Evolutionary conservation across 2,113 vertebrate genomes (phyloP), one percentile per base, ranked within the genome.

Genomic region (Gymnarchus niloticus): DNA sequence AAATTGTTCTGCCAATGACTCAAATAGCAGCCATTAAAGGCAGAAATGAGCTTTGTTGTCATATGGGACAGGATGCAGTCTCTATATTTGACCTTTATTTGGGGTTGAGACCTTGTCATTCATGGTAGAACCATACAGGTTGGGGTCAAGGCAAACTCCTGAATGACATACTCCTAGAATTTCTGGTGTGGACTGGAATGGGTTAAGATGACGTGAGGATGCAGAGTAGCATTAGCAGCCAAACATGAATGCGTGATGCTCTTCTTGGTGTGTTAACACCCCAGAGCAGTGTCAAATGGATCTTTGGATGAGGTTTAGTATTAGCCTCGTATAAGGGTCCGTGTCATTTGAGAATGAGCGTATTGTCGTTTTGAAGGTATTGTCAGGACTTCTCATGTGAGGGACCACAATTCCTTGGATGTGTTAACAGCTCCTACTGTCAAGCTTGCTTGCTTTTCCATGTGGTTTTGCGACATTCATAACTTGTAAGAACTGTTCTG

Each of bases 1-100:
- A 86, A 54, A 88, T 90, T 90, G 89, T 91, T 90, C 28, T 84
- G 21, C 83, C 9, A 41, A 9, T 19, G 12, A 41, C 81, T 78
- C 81, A 90, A 90, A 89, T 88, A 90, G 86, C 85, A 89, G n/a
- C 84, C 81, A 88, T 89, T 87, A 84, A 61, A 87, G 65, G 2
- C 61, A 82, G 86, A 87, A 85, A 61, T 10, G 44, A 44, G 59
- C 49, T 28, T 48, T 73, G 25, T 48, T 17, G 78, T 37, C 23
- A n/a, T 80, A 41, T 56, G 57, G 46, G 57, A 44, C 17, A 48
- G 37, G n/a, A 10, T 23, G 56, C 52, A 46, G 25, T 7, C 78
- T n/a, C 21, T n/a, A 61, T 78, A 77, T 33, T 25, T 21, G 73
- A 23, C 25, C 56, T 69, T 21, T 25, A 17, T 61, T 80, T 51